A percentile compares a stretch with the other conserved stretches of the same genome.
Evolutionary conservation across 2,113 vertebrate species (phyloP).

Genomic region (Bettongia penicillata): DNA sequence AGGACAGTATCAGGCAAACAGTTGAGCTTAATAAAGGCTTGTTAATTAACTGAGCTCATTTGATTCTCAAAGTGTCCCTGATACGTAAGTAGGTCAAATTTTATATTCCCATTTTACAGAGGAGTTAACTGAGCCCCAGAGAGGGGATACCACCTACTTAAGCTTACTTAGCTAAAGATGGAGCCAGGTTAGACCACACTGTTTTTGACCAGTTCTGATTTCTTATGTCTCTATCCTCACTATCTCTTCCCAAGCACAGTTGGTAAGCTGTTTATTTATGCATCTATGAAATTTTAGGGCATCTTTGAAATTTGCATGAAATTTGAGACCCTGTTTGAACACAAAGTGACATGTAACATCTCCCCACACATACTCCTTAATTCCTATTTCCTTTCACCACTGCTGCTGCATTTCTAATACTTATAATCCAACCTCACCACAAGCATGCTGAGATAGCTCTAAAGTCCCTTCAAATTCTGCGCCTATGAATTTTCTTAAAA

Average conservation of each 20-base stretch:
- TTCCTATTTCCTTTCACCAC: background rate
- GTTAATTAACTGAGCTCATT: background rate
- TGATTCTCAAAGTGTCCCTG: background rate
- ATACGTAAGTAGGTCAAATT: background rate
- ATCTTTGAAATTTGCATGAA: background rate
- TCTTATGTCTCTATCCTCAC: background rate
- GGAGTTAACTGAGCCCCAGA: background rate
- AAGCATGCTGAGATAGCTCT: background rate
- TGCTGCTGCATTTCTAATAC: background rate
- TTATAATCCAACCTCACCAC: background rate
- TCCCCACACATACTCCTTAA: background rate
- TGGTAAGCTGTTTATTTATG: background rate
- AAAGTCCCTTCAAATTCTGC: background rate
- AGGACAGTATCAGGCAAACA: background rate
- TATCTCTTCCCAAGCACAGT: background rate
- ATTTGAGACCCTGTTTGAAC: background rate
- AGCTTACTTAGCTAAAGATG: background rate
- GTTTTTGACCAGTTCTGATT: background rate
- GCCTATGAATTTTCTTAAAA: background rate
- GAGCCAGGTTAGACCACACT: background rate
- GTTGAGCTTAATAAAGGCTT: background rate
- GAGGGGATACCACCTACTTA: background rate
- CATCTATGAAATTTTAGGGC: background rate
- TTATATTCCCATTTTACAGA: background rate
- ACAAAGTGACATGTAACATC: background rate